phyloP scores from a whole-genome alignment of 2,113 vertebrate genomes.

The Nothocercus nigrocapillus region DNA sequence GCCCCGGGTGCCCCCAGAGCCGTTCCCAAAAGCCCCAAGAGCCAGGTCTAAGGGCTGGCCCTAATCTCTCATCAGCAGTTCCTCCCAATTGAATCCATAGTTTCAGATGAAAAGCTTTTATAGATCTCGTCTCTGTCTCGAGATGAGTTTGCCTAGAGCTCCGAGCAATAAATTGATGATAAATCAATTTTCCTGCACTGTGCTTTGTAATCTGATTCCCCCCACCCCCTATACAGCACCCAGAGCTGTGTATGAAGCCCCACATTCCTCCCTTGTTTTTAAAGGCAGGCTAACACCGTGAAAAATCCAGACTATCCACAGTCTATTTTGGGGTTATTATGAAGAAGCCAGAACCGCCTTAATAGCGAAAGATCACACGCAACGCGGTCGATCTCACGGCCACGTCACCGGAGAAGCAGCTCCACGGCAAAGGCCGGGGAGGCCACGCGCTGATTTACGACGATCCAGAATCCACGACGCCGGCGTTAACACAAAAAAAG shows the following conservation, averaged over 20 bases:
- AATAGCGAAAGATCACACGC: neutral
- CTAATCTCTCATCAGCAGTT: slow-evolving; percentile 19
- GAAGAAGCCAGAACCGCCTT: neutral
- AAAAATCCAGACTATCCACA: slow-evolving; percentile 25
- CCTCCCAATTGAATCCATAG: slow-evolving; percentile 41
- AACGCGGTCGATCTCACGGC: neutral
- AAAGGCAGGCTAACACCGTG: slow-evolving; percentile 1
- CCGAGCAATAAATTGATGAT: slow-evolving; percentile 66
- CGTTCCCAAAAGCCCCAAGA: neutral
- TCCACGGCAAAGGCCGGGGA: neutral
- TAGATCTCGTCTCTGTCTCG: slow-evolving; percentile 38
- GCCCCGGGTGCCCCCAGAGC: neutral
- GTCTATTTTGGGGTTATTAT: neutral
- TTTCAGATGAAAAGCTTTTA: slow-evolving; percentile 66
- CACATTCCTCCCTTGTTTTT: slow-evolving; percentile 31
- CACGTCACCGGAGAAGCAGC: neutral
- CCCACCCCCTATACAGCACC: neutral
- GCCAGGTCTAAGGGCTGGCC: neutral
- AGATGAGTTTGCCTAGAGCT: slow-evolving; percentile 45
- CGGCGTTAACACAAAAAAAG: neutral
- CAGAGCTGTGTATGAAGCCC: slow-evolving; percentile 40
- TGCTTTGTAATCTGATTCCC: slow-evolving; percentile 42
- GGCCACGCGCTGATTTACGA: rapidly evolving
- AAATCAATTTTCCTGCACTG: slow-evolving; percentile 51
- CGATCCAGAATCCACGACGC: neutral